A percentile compares a stretch with the other conserved stretches of the same genome.
phyloP scores from a whole-genome alignment of 1,140 invertebrate genomes.

The Heliconius congener region DNA sequence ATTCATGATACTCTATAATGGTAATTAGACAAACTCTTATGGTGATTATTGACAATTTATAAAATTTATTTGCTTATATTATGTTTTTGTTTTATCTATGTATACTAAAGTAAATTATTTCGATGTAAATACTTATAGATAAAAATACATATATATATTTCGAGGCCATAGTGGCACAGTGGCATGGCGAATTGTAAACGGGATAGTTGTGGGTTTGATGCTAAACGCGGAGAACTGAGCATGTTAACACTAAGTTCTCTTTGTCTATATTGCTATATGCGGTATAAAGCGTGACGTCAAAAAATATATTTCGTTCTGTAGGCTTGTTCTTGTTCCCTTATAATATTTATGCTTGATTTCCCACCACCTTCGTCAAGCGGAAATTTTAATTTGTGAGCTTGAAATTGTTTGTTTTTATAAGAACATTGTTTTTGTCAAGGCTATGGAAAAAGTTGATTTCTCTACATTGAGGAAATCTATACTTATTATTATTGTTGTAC shows the following conservation, averaged over 20 bases:
- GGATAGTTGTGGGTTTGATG: neutral
- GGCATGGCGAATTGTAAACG: neutral
- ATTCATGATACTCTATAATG: neutral
- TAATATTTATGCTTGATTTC: conserved; percentile 76
- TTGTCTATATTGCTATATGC: neutral
- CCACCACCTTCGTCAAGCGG: conserved; percentile 67
- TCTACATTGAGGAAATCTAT: conserved; percentile 63
- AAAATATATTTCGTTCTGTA: conserved; percentile 13
- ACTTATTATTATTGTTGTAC: conserved; percentile 25
- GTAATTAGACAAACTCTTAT: neutral
- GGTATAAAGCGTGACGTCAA: neutral
- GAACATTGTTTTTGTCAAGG: conserved; percentile 60
- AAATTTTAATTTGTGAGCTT: conserved; percentile 80
- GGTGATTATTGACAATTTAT: neutral
- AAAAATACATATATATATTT: too few relatives aligned
- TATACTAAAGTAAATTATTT: neutral
- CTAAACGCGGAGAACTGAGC: neutral
- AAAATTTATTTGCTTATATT: neutral
- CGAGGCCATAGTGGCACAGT: neutral
- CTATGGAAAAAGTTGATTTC: conserved; percentile 57
- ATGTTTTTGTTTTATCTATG: neutral
- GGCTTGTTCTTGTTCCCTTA: conserved; percentile 45
- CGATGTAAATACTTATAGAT: neutral
- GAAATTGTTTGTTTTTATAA: conserved; percentile 77
- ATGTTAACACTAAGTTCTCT: neutral